Evolutionary conservation across 2,797 vertebrate species (phyloP).

Genomic region (Brotula barbata): DNA sequence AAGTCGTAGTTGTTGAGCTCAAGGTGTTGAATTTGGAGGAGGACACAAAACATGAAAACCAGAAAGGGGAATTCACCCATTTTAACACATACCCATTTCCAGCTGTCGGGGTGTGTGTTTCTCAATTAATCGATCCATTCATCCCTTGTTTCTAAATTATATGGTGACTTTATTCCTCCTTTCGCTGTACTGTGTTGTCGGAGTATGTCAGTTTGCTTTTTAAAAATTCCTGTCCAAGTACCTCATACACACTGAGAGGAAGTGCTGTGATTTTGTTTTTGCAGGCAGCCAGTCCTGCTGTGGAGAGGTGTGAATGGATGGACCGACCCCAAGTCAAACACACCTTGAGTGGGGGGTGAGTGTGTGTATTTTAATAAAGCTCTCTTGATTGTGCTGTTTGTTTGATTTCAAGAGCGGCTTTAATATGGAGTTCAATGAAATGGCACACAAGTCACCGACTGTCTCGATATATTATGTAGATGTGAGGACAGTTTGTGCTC

Average conservation of each 20-base stretch:
- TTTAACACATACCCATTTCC: not conserved
- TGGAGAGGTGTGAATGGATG: slow-evolving; percentile 49
- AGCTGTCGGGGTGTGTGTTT: not conserved
- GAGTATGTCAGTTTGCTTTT: slow-evolving; percentile 1
- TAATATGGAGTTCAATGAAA: slow-evolving; percentile 1
- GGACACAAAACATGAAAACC: slow-evolving; percentile 12
- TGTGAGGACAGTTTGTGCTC: not conserved
- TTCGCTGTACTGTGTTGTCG: not conserved
- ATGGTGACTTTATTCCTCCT: not conserved
- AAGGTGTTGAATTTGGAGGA: slow-evolving; percentile 1
- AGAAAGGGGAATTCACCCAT: not conserved
- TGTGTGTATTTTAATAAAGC: slow-evolving; percentile 10
- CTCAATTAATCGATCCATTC: slow-evolving; percentile 11
- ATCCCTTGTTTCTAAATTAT: not conserved
- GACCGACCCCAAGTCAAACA: slow-evolving; percentile 59
- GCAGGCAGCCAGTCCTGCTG: slow-evolving; percentile 54
- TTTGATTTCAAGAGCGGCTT: not conserved
- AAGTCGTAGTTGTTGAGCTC: slow-evolving; percentile 15
- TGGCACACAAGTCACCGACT: slow-evolving; percentile 1
- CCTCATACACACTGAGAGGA: slow-evolving; percentile 22
- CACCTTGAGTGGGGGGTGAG: slow-evolving; percentile 62
- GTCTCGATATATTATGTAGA: not conserved
- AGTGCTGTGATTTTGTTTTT: not conserved
- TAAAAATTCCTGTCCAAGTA: slow-evolving; percentile 7
- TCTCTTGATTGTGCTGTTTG: not conserved